Evolutionary conservation across 2,888 invertebrate genomes (phyloP).

Genomic region (Macaria liturata): DNA sequence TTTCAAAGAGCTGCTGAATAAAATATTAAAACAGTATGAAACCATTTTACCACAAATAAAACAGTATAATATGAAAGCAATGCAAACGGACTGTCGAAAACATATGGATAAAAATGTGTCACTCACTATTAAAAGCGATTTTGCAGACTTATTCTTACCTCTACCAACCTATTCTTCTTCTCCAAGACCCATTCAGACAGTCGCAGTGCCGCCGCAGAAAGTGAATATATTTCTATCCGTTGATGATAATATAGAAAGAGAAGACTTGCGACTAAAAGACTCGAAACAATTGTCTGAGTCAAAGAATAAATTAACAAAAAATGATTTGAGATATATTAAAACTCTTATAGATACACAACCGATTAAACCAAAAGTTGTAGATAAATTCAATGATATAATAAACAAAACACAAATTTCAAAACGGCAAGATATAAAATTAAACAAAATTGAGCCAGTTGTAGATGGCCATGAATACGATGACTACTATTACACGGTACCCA

Average conservation of each 20-base stretch:
- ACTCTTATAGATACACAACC: neutral
- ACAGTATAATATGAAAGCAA: neutral
- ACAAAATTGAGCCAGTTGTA: constrained; percentile 21
- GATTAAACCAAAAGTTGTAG: neutral
- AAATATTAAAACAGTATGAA: constrained; percentile 51
- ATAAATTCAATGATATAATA: constrained; percentile 5
- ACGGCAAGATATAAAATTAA: constrained; percentile 12
- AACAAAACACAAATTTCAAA: constrained; percentile 13
- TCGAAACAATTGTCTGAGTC: no score
- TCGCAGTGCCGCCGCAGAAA: no score
- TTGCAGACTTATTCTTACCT: no score
- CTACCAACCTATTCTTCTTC: no score
- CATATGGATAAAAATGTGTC: neutral
- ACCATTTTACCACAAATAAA: constrained; percentile 40
- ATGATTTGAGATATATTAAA: neutral
- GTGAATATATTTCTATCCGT: no score
- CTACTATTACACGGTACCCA: constrained; percentile 25
- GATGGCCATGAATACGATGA: constrained; percentile 38
- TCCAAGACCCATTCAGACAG: no score
- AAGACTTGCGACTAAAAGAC: no score
- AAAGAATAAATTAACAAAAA: no score
- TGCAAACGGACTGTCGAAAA: constrained; percentile 4
- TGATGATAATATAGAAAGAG: no score
- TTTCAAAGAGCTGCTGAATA: constrained; percentile 39
- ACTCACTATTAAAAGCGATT: no score